A percentile compares a stretch with the other conserved stretches of the same genome.
Conservation (phyloP, 2,797 vertebrate species). For the Saxicola maurus region DNA sequence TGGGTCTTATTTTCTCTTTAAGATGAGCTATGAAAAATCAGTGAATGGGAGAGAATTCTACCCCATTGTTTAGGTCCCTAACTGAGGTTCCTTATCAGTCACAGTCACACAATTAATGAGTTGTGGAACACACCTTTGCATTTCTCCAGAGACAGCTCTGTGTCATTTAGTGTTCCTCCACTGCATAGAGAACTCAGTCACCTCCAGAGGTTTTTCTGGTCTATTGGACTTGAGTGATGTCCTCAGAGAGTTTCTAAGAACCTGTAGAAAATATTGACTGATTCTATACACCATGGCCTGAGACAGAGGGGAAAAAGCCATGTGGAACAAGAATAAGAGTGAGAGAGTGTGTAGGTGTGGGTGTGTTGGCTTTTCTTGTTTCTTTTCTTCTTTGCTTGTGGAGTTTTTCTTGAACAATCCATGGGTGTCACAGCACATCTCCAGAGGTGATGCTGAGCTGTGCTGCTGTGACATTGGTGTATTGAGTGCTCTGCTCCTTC, state of each 20-base stretch:
- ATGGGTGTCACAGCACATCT: rapidly evolving
- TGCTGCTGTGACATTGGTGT: not conserved
- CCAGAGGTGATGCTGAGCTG: not conserved
- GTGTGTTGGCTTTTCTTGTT: not conserved
- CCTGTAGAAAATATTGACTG: not conserved
- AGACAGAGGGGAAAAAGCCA: not conserved
- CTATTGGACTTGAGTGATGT: not conserved
- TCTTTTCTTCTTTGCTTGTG: not conserved
- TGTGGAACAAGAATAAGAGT: not conserved
- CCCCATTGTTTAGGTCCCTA: not conserved
- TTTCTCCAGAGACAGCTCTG: not conserved
- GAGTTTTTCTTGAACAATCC: not conserved
- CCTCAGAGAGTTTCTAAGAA: not conserved
- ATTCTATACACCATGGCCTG: not conserved
- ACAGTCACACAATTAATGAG: not conserved
- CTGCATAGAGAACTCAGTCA: not conserved
- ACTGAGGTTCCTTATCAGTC: not conserved
- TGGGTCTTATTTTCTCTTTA: not conserved
- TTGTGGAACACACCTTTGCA: not conserved
- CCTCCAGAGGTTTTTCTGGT: not conserved
- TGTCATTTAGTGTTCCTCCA: not conserved
- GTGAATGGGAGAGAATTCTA: not conserved
- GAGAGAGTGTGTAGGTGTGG: rapidly evolving
- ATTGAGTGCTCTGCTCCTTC: not conserved
- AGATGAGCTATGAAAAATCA: not conserved